Evolutionary conservation across 2,113 vertebrate genomes (phyloP), one percentile per base, ranked within the genome.

Genomic region (Malurus elegans): DNA sequence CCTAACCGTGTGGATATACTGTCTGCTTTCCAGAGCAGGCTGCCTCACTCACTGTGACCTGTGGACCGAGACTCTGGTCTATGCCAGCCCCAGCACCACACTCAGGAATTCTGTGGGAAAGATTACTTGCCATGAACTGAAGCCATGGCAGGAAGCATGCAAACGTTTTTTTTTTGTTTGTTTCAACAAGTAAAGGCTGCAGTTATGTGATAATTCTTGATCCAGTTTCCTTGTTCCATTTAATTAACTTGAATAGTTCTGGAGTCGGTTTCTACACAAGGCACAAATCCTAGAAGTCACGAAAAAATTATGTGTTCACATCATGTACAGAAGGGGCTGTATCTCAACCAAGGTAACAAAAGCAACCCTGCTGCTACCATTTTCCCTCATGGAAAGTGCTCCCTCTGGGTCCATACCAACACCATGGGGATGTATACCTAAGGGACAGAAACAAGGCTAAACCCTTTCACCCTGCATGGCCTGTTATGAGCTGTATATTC

Each of bases 261-360:
- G 5, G 36, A 61, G 17, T 48, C 42, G 12, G n/a, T 78, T 70
- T 70, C 56, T 66, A 38, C 4, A 8, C 31, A 40, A 76, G 36
- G 36, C 4, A 13, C 8, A 44, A 61, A 53, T 34, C 25, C 58
- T n/a, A 21, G 34, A 51, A 72, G 8, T 64, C n/a, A 66, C 21
- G 10, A 65, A 32, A 80, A 60, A 51, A 56, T 61, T 60, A 50
- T 18, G 11, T 16, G 2, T 14, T 57, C 31, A 28, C 11, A 53
- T 4, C 34, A 19, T 9, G 20, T 51, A 28, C 72, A 71, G 32
- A 42, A 40, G 5, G 14, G 14, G 5, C 36, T 64, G 1, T 21
- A n/a, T 20, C 25, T 40, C 4, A 1, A 29, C 6, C 4, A 14
- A 0, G 58, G 24, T 18, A 36, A 62, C 4, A 70, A 23, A 36